These are phyloP conservation scores for Zosterops lateralis DNA, from an alignment of 2,113 vertebrate genomes.

Conservation along the genomic window DNA sequence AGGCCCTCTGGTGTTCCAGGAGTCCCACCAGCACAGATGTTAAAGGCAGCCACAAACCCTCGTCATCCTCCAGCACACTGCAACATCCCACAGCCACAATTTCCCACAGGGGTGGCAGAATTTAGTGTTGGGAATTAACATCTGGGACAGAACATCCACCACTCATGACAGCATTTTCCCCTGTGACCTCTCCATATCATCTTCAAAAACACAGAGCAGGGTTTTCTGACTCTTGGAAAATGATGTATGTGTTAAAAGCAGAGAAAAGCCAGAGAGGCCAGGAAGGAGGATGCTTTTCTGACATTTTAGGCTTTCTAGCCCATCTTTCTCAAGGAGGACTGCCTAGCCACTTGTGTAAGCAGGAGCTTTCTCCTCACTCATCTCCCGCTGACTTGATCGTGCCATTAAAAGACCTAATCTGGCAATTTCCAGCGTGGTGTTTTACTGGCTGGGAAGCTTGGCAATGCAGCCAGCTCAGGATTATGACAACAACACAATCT, in stretches of 20 bases:
- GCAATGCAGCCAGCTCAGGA: not conserved
- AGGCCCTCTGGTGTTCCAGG: not conserved
- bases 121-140: not conserved
- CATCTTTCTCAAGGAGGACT: not conserved
- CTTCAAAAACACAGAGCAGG: not conserved
- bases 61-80: not conserved
- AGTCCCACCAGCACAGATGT: not conserved
- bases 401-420: slow-evolving; percentile 58
- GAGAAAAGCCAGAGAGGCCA: not conserved
- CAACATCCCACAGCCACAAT: accelerated
- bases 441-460: not conserved
- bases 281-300: not conserved
- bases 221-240: not conserved
- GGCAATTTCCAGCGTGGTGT: not conserved
- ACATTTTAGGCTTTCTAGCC: not conserved
- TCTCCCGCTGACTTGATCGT: not conserved
- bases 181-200: accelerated
- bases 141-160: not conserved
- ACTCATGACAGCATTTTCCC: not conserved
- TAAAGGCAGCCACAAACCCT: not conserved
- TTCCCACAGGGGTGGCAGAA: not conserved
- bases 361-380: not conserved
- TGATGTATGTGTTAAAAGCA: not conserved
- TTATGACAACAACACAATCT: not conserved
- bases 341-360: not conserved